These are phyloP conservation scores for Cephus rjabovi DNA, from an alignment of 2,888 invertebrate species.

Conservation along the genomic window DNA sequence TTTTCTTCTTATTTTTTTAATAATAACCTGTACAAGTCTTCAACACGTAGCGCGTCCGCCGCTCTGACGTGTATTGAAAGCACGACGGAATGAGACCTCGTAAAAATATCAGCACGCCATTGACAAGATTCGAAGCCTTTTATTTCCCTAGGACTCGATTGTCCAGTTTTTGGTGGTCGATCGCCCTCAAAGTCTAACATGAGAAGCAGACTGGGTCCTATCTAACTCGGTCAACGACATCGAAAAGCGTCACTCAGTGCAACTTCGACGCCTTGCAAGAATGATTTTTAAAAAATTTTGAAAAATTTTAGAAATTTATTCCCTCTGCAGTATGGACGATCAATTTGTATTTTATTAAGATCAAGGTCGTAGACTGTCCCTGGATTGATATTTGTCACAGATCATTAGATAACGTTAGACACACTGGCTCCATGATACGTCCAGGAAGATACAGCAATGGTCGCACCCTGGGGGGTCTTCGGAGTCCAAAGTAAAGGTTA, in stretches of 20 bases:
- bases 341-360: not conserved
- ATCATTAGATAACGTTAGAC: not conserved
- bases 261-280: not conserved
- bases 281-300: not conserved
- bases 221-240: not conserved
- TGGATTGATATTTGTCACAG: not conserved
- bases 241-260: not conserved
- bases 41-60: not conserved
- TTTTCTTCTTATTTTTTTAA: slow-evolving; percentile 12
- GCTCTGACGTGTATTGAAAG: not conserved
- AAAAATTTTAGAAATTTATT: not conserved
- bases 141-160: not conserved
- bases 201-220: not conserved
- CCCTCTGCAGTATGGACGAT: too few relatives aligned
- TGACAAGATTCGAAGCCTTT: slow-evolving; percentile 6
- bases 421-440: not conserved
- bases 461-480: not conserved
- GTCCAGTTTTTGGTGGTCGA: slow-evolving; percentile 8
- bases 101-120: slow-evolving; percentile 8
- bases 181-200: not conserved
- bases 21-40: slow-evolving; percentile 24
- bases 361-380: not conserved
- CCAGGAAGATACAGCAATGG: not conserved
- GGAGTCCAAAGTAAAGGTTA: not conserved
- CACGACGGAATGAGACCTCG: slow-evolving; percentile 6